Conservation (phyloP, 1,140 invertebrate genomes). For the Calliopsis andreniformis region DNA sequence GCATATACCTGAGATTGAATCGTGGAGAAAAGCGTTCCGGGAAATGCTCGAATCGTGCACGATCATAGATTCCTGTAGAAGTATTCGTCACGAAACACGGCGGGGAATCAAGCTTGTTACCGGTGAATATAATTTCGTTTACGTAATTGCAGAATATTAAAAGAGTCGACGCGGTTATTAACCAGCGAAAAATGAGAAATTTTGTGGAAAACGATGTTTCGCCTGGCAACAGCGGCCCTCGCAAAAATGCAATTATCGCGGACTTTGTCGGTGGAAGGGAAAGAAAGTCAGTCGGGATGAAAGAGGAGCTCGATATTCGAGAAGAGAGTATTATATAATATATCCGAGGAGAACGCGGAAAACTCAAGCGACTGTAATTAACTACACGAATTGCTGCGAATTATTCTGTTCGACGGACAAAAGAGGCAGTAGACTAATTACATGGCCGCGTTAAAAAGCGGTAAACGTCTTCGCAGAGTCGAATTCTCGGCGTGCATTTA, state of each 20-base stretch:
- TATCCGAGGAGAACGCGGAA: not conserved
- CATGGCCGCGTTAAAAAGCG: slow-evolving; percentile 13
- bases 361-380: slow-evolving; percentile 31
- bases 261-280: not conserved
- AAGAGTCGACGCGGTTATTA: slow-evolving; percentile 25
- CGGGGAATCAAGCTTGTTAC: slow-evolving; percentile 20
- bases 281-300: not conserved
- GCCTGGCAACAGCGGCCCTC: not conserved
- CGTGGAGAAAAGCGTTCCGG: too few relatives aligned
- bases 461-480: slow-evolving; percentile 19
- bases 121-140: slow-evolving; percentile 30
- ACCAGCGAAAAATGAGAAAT: slow-evolving; percentile 28
- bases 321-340: not conserved
- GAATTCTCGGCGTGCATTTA: not conserved
- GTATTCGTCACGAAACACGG: slow-evolving; percentile 14
- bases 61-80: too few relatives aligned
- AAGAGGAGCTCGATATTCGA: not conserved
- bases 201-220: slow-evolving; percentile 14
- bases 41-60: not conserved
- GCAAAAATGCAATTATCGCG: slow-evolving; percentile 40
- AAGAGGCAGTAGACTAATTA: slow-evolving; percentile 30
- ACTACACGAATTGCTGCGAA: slow-evolving; percentile 40
- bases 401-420: slow-evolving; percentile 35
- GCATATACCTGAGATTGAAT: not conserved
- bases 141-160: slow-evolving; percentile 46